Conservation (phyloP, 2,113 vertebrate genomes). For the Numida meleagris region DNA sequence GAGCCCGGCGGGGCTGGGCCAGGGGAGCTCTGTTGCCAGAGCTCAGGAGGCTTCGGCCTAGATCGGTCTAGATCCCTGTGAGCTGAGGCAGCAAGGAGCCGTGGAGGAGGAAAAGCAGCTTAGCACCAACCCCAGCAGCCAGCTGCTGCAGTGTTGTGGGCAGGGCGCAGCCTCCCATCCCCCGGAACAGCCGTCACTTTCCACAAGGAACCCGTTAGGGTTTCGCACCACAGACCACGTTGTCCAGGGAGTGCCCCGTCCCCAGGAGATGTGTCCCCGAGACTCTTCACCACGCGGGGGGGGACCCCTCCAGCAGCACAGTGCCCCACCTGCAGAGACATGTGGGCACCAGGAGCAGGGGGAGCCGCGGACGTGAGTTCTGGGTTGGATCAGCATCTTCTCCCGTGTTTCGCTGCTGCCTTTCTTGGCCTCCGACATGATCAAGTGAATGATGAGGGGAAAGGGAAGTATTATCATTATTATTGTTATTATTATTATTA, state of each 20-base stretch:
- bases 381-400: constrained; percentile 12
- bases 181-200: background rate
- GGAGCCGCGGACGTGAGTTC: background rate
- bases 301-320: background rate
- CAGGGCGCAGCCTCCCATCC: background rate
- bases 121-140: background rate
- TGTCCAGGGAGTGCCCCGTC: background rate
- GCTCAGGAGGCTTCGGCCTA: background rate
- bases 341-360: background rate
- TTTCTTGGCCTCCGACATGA: constrained; percentile 15
- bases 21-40: background rate
- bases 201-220: background rate
- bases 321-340: background rate
- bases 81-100: background rate
- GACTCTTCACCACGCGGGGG: background rate
- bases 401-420: background rate
- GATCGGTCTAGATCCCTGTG: background rate
- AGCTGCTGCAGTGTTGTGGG: background rate
- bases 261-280: background rate
- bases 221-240: background rate
- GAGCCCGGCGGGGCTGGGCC: background rate
- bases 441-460: constrained; percentile 54
- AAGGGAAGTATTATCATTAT: constrained; percentile 55
- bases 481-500: constrained; percentile 39
- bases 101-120: background rate